Percentiles rank a stretch among this genome's conserved stretches.
Conservation (phyloP, 2,797 vertebrate species). For the Tokudaia tokunoshimensis region DNA sequence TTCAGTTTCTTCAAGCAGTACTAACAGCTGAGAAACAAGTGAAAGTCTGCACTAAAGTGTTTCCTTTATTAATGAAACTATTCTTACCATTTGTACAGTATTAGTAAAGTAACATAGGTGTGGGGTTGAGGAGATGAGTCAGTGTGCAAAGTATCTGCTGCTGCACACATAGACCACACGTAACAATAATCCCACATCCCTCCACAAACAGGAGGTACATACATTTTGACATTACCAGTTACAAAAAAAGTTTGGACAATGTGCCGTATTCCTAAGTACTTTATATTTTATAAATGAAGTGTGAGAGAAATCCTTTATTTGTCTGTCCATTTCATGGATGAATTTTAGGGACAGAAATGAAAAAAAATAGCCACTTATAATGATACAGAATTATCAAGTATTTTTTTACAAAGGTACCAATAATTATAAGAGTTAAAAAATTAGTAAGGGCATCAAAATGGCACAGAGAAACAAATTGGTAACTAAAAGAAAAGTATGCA, state of each 20-base stretch:
- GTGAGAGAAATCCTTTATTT: not conserved
- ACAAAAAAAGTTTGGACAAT: not conserved
- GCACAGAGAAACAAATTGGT: not conserved
- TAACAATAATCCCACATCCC: not conserved
- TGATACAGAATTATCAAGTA: not conserved
- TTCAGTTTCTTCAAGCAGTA: not conserved
- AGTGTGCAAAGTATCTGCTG: not conserved
- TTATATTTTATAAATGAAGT: not conserved
- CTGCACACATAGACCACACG: not conserved
- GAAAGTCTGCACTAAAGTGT: not conserved
- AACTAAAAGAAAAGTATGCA: slow-evolving; percentile 32
- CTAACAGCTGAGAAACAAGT: not conserved
- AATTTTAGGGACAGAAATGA: not conserved
- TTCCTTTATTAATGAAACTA: slow-evolving; percentile 45
- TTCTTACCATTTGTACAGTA: not conserved
- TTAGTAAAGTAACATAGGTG: not conserved
- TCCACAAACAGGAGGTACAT: not conserved
- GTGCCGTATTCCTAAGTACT: not conserved
- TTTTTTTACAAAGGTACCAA: slow-evolving; percentile 27
- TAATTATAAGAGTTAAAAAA: slow-evolving; percentile 50
- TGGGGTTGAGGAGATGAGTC: not conserved
- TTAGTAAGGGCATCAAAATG: not conserved
- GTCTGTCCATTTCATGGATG: not conserved
- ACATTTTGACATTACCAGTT: not conserved
- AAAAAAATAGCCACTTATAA: not conserved